Conservation (phyloP, 2,888 invertebrate genomes). For the Neoitamus cyanurus region DNA sequence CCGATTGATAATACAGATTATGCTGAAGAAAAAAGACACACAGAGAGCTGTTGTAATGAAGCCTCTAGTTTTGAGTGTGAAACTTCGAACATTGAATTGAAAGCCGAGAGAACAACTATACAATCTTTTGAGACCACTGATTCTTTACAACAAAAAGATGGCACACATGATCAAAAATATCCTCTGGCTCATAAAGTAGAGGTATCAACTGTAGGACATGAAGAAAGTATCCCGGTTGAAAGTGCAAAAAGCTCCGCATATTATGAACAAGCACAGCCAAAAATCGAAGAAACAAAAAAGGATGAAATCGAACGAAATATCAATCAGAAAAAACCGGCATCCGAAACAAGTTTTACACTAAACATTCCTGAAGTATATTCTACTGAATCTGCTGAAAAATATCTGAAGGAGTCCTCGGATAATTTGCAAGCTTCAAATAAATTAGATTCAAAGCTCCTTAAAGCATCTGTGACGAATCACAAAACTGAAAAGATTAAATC, state of each 20-base stretch:
- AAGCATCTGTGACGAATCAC: not conserved
- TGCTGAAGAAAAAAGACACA: not conserved
- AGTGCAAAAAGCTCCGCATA: not conserved
- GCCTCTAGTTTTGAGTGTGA: not conserved
- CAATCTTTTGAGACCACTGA: not conserved
- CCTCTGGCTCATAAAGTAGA: not conserved
- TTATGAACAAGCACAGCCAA: not conserved
- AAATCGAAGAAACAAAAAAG: not conserved
- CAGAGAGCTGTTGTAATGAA: not conserved
- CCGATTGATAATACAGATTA: not conserved
- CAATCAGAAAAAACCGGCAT: not conserved
- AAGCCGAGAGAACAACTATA: not conserved
- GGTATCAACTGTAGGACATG: not conserved
- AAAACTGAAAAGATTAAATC: not conserved
- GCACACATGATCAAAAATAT: not conserved
- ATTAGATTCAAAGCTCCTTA: not conserved
- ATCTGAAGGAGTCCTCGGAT: not conserved
- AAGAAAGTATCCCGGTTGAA: not conserved
- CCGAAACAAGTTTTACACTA: not conserved
- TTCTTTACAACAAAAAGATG: not conserved
- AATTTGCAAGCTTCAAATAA: not conserved
- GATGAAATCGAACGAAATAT: not conserved
- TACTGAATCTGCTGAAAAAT: not conserved
- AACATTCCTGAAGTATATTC: not conserved
- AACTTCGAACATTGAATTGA: not conserved